A percentile compares a stretch with the other conserved stretches of the same genome.
These are phyloP conservation scores for Erythrocercus mccallii DNA, from an alignment of 2,113 vertebrate genomes.

Conservation along the genomic window DNA sequence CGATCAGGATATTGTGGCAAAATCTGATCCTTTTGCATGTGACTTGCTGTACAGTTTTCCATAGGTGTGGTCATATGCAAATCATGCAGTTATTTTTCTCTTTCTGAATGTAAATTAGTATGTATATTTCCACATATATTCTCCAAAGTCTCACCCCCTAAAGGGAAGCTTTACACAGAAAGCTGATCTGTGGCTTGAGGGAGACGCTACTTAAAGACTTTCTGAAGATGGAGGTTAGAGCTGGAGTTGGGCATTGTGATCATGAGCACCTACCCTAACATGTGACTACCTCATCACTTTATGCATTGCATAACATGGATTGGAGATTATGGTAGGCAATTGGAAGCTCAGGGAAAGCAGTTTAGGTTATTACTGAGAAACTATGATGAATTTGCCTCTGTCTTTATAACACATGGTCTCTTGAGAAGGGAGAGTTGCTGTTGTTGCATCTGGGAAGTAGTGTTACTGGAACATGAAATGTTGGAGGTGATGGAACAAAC, in stretches of 20 bases:
- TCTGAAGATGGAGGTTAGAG: background rate
- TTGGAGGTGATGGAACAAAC: background rate
- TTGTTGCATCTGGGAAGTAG: fast-evolving
- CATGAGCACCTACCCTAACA: background rate
- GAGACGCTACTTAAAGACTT: background rate
- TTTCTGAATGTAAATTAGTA: background rate
- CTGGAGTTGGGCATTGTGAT: background rate
- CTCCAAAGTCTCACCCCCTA: background rate
- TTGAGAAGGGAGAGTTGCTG: background rate
- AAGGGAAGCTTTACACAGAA: background rate
- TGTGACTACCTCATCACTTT: background rate
- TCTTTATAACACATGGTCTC: background rate
- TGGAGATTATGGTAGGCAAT: background rate
- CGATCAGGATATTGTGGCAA: background rate
- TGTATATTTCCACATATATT: background rate
- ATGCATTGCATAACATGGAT: background rate
- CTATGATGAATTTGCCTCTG: background rate
- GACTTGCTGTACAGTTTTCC: background rate
- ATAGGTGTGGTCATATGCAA: background rate
- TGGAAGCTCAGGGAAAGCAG: background rate
- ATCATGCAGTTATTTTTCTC: background rate
- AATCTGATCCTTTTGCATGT: background rate
- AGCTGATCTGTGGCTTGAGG: background rate
- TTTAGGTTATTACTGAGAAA: background rate
- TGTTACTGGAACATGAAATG: background rate